A percentile compares a stretch with the other conserved stretches of the same genome.
phyloP scores from a whole-genome alignment of 2,888 invertebrate genomes.

The Tolmerus cingulatus region DNA sequence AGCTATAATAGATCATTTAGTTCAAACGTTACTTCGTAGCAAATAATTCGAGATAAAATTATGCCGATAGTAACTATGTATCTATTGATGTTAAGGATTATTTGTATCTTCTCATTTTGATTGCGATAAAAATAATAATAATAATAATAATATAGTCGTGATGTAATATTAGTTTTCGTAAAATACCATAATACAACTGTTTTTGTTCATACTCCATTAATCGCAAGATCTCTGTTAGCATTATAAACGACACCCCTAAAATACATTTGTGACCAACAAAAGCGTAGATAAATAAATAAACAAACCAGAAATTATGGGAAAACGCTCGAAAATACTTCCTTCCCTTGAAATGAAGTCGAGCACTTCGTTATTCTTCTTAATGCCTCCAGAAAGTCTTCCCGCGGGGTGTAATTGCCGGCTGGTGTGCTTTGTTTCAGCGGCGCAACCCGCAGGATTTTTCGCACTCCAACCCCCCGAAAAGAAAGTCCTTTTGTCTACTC shows the following conservation, averaged over 20 bases:
- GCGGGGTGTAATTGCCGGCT: slow-evolving; percentile 13
- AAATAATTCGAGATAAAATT: too few relatives aligned
- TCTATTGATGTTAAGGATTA: too few relatives aligned
- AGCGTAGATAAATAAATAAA: slow-evolving; percentile 11
- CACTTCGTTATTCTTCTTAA: background rate
- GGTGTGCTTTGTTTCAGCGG: slow-evolving; percentile 5
- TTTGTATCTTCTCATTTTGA: too few relatives aligned
- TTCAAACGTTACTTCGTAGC: too few relatives aligned
- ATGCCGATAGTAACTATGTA: too few relatives aligned
- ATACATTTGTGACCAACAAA: slow-evolving; percentile 2
- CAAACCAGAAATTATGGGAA: slow-evolving; percentile 16
- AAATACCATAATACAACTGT: background rate
- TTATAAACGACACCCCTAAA: slow-evolving; percentile 15
- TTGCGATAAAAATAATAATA: too few relatives aligned
- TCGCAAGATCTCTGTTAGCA: background rate
- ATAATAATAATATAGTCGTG: too few relatives aligned
- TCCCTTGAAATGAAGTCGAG: slow-evolving; percentile 13
- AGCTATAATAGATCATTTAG: too few relatives aligned
- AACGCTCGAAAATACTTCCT: background rate
- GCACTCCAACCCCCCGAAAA: background rate
- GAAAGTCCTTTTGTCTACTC: background rate
- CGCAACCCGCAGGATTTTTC: background rate
- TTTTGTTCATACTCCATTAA: background rate
- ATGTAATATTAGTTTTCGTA: too few relatives aligned
- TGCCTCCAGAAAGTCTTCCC: background rate